Percentiles rank a stretch among this genome's conserved stretches.
phyloP scores from a whole-genome alignment of 2,797 vertebrate genomes.

The Oreochromis grahami region DNA sequence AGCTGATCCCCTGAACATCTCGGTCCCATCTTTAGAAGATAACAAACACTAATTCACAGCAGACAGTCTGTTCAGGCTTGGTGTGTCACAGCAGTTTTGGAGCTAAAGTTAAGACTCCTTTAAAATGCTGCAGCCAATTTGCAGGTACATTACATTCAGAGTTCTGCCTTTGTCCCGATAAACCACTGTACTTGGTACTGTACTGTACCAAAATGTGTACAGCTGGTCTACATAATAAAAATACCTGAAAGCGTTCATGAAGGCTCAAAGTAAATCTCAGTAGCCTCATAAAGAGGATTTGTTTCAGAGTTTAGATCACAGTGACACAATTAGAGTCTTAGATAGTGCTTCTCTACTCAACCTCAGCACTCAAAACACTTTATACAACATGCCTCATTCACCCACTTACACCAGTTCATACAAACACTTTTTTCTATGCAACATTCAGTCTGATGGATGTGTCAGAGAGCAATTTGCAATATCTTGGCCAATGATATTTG shows the following conservation, averaged over 20 bases:
- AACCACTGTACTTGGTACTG: not conserved
- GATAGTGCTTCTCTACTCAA: not conserved
- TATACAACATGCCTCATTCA: not conserved
- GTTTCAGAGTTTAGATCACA: not conserved
- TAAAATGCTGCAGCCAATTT: not conserved
- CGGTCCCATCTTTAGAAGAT: not conserved
- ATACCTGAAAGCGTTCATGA: not conserved
- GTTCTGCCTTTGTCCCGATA: not conserved
- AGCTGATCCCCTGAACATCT: not conserved
- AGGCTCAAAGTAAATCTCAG: not conserved
- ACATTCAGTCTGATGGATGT: not conserved
- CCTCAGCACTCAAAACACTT: not conserved
- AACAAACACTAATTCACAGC: slow-evolving; percentile 10
- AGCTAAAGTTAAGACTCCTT: slow-evolving; percentile 1
- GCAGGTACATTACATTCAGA: not conserved
- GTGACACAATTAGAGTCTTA: not conserved
- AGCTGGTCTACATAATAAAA: not conserved
- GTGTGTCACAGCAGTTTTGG: not conserved
- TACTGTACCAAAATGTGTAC: not conserved
- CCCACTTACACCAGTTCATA: not conserved
- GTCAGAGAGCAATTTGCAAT: not conserved
- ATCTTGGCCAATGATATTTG: not conserved
- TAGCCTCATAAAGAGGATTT: not conserved
- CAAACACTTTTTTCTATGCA: not conserved
- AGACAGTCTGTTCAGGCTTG: not conserved